These are phyloP conservation scores for Paradoxurus hermaphroditus DNA, from an alignment of 2,113 vertebrate genomes.

Conservation along the genomic window DNA sequence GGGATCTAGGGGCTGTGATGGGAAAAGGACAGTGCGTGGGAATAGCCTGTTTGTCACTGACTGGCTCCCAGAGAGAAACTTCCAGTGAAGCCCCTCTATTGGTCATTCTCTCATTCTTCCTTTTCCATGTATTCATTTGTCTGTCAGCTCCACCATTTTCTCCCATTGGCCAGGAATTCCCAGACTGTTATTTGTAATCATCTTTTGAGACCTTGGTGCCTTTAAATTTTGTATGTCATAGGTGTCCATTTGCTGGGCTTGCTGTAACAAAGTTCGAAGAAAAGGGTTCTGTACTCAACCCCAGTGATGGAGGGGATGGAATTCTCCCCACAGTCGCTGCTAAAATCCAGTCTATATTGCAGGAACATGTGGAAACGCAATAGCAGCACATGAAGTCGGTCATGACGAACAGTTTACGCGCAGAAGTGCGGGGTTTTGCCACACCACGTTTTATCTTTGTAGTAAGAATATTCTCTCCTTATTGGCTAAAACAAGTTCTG, in stretches of 20 bases:
- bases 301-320: not conserved
- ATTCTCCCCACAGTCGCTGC: conserved; percentile 70
- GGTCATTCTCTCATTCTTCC: not conserved
- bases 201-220: not conserved
- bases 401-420: conserved; percentile 27
- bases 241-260: not conserved
- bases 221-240: not conserved
- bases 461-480: not conserved
- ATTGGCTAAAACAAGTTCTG: conserved; percentile 31
- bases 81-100: not conserved
- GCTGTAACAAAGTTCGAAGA: not conserved
- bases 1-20: not conserved
- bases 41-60: not conserved
- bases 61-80: not conserved
- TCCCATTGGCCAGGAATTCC: not conserved
- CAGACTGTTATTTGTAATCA: not conserved
- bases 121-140: not conserved
- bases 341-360: conserved; percentile 71
- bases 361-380: conserved; percentile 61
- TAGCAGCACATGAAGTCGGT: conserved; percentile 61
- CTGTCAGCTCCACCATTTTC: not conserved
- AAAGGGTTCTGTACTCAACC: not conserved
- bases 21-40: not conserved
- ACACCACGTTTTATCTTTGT: not conserved
- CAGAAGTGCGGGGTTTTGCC: conserved; percentile 45